These are phyloP conservation scores for Vesta saturnalis DNA, from an alignment of 2,888 invertebrate genomes.

Conservation along the genomic window DNA sequence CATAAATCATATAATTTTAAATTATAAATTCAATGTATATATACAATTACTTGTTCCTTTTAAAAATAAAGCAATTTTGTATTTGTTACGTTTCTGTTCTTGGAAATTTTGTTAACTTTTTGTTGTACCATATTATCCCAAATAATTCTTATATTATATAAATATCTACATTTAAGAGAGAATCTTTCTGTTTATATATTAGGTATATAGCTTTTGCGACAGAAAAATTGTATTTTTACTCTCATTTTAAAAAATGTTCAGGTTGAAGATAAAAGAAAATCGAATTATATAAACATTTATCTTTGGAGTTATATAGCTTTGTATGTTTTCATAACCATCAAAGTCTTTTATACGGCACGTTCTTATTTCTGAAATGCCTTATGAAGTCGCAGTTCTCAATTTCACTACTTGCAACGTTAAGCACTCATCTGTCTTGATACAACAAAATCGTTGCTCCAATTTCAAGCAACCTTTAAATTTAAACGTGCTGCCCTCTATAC, in stretches of 20 bases:
- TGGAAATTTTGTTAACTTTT: too few relatives aligned
- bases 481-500: not conserved
- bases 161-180: too few relatives aligned
- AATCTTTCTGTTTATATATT: too few relatives aligned
- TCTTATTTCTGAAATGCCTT: slow-evolving; percentile 19
- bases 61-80: too few relatives aligned
- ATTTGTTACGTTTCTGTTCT: too few relatives aligned
- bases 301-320: not conserved
- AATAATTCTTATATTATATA: too few relatives aligned
- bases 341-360: not conserved
- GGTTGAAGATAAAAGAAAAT: not conserved
- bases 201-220: not conserved
- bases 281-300: slow-evolving; percentile 1
- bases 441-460: slow-evolving; percentile 28
- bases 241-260: not conserved
- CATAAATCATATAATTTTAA: too few relatives aligned
- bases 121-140: too few relatives aligned
- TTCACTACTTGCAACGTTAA: slow-evolving; percentile 28
- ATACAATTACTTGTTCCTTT: too few relatives aligned
- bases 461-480: slow-evolving; percentile 18
- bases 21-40: too few relatives aligned
- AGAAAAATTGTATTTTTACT: not conserved
- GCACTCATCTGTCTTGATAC: slow-evolving; percentile 35
- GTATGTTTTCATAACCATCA: slow-evolving; percentile 1
- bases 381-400: slow-evolving; percentile 28